Percentiles rank a stretch among this genome's conserved stretches.
These are phyloP conservation scores for Rhopalosiphum padi DNA, from an alignment of 1,140 invertebrate genomes.

Conservation along the genomic window DNA sequence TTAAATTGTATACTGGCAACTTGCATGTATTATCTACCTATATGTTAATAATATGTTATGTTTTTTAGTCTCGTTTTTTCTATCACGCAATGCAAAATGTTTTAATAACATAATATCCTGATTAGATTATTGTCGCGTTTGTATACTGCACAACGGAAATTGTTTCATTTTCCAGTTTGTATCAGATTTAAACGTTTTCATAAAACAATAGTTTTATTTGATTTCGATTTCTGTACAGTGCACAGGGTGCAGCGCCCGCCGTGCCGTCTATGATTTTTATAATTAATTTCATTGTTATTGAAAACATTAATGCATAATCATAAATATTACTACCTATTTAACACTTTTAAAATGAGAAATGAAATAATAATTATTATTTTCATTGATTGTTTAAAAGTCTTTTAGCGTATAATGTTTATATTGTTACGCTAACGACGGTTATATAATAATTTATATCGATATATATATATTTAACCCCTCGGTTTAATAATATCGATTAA, in stretches of 20 bases:
- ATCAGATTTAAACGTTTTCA: not conserved
- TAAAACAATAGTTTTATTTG: not conserved
- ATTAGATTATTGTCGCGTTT: not conserved
- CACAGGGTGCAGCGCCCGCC: too few species aligned
- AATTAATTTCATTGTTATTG: not conserved
- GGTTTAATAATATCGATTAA: not conserved
- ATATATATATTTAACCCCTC: not conserved
- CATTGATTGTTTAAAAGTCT: not conserved
- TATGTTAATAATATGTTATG: not conserved
- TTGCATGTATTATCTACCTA: too few species aligned
- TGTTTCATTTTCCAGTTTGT: not conserved
- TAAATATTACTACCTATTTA: not conserved
- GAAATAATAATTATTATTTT: not conserved
- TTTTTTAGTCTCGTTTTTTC: not conserved
- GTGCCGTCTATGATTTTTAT: not conserved
- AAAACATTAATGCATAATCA: not conserved
- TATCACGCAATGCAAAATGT: not conserved
- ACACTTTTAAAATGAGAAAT: not conserved
- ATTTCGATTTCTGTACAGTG: not conserved
- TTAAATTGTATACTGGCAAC: not conserved
- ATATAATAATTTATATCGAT: not conserved
- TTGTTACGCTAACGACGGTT: not conserved
- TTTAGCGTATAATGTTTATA: not conserved
- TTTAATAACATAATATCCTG: not conserved
- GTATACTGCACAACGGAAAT: not conserved